Evolutionary conservation across 1,140 invertebrate genomes (phyloP), one percentile per base, ranked within the genome.

Genomic region (Drosophila mayri): DNA sequence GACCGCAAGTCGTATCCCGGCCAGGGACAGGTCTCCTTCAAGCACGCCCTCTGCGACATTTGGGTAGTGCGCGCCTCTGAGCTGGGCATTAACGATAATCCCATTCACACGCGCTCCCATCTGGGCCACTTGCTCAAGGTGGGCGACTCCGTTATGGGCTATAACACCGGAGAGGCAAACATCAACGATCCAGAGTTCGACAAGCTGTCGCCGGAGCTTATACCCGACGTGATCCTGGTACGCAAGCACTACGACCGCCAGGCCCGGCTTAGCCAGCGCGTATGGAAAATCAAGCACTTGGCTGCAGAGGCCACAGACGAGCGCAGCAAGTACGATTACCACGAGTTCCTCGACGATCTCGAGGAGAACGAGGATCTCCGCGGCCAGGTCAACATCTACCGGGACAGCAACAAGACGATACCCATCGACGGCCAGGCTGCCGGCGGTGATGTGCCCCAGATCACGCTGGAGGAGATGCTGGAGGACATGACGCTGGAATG

Each of bases 401-500:
- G 96, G 91, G 97, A 97, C 84, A 82, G 88, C 8, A 94, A 93
- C 62, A 96, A 96, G 83, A 93, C 95, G 95, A 96, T 37, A 96
- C 97, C 91, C 92, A 93, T 30, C 77, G 93, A 64, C 95, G 96
- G 84, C 94, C 95, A 47, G 94, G 95, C 46, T 96, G 96, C 25
- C 22, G 60, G 46, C 28, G 95, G 95, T 4, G 95, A 94, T 32
- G 92, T 95, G 16, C 98, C 98, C 3, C 94, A 95, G 76, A 97
- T 99, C 64, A 97, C 96, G n/a, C 94, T 99, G 1, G 97, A 97
- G 67, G 99, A 99, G 94, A 99, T 99, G 99, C 93, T 99, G 65
- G 98, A 99, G 74, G 99, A 99, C 93, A 94, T 99, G 67, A 94
- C 94, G n/a, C 95, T 98, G 41, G 95, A 96, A 37, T 82, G 83